phyloP scores from a whole-genome alignment of 2,113 vertebrate species.

The Epinephelus lanceolatus region DNA sequence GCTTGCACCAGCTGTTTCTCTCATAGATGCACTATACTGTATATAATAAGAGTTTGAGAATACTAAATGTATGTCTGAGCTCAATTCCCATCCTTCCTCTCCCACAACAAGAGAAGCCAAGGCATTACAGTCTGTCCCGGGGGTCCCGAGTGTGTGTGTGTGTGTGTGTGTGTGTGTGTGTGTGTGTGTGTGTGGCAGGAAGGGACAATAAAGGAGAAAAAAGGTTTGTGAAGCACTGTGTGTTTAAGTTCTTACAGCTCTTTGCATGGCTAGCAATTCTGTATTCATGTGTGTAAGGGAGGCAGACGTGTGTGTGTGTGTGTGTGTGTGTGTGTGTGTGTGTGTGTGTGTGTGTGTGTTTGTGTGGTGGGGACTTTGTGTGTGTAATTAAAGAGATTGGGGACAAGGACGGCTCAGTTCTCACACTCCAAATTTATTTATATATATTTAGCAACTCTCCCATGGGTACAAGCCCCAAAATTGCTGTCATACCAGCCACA shows the following conservation, averaged over 20 bases:
- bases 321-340: constrained; percentile 8
- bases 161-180: constrained; percentile 44
- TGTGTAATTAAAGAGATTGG: constrained; percentile 65
- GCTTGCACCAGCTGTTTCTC: constrained; percentile 47
- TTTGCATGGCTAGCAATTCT: constrained; percentile 28
- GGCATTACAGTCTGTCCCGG: constrained; percentile 31
- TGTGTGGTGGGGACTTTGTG: constrained; percentile 28
- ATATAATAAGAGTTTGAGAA: constrained; percentile 48
- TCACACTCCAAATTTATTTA: constrained; percentile 75
- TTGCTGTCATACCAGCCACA: constrained; percentile 54
- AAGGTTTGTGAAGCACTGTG: constrained; percentile 17
- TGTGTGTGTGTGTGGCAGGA: constrained; percentile 17
- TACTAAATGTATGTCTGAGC: constrained; percentile 50
- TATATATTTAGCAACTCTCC: constrained; percentile 47
- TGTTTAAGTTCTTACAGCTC: constrained; percentile 46
- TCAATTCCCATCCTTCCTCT: constrained; percentile 43
- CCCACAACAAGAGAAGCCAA: constrained; percentile 51
- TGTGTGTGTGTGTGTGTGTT: constrained; percentile 13
- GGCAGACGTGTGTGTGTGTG: constrained; percentile 18
- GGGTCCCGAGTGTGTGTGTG: constrained; percentile 46
- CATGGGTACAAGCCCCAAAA: constrained; percentile 45
- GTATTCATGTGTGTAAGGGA: constrained; percentile 37
- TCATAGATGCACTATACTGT: constrained; percentile 22
- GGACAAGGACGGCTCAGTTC: constrained; percentile 55
- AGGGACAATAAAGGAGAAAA: constrained; percentile 22